phyloP scores from a whole-genome alignment of 2,888 invertebrate genomes.

The Hyles lineata region DNA sequence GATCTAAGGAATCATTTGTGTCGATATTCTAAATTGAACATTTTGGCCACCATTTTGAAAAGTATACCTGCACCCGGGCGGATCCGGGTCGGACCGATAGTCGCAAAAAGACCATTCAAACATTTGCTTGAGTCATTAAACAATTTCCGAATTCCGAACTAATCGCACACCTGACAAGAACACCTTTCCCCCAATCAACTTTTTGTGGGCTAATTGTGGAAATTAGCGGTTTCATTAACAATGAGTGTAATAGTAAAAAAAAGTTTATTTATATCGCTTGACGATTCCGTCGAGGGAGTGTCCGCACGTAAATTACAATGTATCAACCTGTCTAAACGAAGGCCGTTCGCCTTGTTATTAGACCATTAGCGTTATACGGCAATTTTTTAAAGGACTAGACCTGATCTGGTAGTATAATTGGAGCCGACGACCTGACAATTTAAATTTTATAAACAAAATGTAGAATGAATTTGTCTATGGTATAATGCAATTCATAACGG shows the following conservation, averaged over 20 bases:
- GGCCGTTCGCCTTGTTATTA: not conserved
- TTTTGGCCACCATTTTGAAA: no score
- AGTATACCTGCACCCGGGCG: no score
- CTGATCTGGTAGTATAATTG: not conserved
- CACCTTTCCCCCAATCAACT: not conserved
- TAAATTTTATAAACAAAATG: not conserved
- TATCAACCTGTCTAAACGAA: not conserved
- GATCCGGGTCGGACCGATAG: no score
- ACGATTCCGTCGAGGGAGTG: not conserved
- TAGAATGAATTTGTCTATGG: not conserved
- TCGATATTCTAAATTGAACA: no score
- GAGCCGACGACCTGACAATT: not conserved
- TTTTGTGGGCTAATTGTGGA: not conserved
- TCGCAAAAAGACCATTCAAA: not conserved
- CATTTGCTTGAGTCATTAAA: not conserved
- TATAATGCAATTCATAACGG: no score
- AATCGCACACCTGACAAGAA: not conserved
- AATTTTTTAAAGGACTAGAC: not conserved
- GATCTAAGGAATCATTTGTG: no score
- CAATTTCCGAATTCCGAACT: conserved; percentile 10
- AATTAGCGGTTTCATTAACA: not conserved
- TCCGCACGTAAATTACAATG: conserved; percentile 7
- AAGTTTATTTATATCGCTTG: not conserved
- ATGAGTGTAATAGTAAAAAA: not conserved
- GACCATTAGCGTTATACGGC: not conserved